Conservation (phyloP, 53 echinoderm and acorn worm species). For the Temnopleurus reevesii region DNA sequence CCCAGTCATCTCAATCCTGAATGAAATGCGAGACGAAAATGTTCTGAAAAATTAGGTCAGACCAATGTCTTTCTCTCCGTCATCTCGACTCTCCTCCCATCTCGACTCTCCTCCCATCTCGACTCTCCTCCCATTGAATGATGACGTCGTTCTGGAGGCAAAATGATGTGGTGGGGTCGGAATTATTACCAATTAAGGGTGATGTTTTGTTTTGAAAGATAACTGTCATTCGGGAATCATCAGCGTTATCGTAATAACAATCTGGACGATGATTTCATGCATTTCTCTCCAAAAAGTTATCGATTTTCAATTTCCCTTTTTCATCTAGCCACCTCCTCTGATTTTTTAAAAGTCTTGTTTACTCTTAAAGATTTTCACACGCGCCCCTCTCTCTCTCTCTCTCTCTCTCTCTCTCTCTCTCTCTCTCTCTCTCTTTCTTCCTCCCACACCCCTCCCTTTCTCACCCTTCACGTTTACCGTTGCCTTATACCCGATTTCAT, state of each 20-base stretch:
- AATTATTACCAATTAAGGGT: neutral
- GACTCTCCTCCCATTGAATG: neutral
- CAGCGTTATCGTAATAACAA: no score
- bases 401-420: neutral
- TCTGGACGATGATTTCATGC: no score
- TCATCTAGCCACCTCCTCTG: no score
- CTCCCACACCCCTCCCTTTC: neutral
- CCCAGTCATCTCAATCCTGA: neutral
- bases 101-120: neutral
- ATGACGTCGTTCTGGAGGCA: neutral
- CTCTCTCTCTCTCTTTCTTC: neutral
- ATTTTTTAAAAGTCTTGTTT: no score
- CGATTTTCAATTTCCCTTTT: no score
- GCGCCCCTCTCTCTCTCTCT: no score
- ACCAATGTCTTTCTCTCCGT: neutral
- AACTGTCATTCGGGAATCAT: no score
- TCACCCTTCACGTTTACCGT: no score
- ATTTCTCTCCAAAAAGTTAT: no score
- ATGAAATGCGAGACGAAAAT: slow-evolving; percentile 53
- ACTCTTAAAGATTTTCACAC: no score
- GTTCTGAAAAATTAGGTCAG: slow-evolving; percentile 45
- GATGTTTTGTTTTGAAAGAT: neutral
- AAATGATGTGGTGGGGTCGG: neutral
- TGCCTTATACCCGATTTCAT: no score
- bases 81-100: neutral